phyloP scores from a whole-genome alignment of 2,888 invertebrate genomes.

The Pogonocherus hispidulus region DNA sequence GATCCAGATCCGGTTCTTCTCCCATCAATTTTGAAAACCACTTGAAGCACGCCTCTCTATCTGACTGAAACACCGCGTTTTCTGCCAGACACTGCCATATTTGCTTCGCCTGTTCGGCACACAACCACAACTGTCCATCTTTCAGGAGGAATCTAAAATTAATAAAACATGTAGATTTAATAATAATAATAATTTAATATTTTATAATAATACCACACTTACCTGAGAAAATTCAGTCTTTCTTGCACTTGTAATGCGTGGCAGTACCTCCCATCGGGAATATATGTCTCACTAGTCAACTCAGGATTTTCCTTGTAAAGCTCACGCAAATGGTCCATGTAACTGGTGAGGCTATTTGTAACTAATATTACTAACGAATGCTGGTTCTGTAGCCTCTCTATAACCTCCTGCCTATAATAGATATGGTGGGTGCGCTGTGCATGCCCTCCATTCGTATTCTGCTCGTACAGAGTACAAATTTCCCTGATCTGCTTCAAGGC shows the following conservation, averaged over 20 bases:
- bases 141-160: conserved; percentile 84
- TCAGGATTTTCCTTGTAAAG: conserved; percentile 79
- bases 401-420: conserved; percentile 73
- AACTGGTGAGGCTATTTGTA: conserved; percentile 90
- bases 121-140: conserved; percentile 97
- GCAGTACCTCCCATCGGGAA: conserved; percentile 91
- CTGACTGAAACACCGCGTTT: conserved; percentile 90
- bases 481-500: conserved; percentile 96
- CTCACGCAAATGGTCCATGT: conserved; percentile 88
- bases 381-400: conserved; percentile 91
- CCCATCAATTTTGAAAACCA: conserved; percentile 99
- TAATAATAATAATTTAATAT: neutral
- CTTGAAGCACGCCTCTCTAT: conserved; percentile 96
- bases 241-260: conserved; percentile 95
- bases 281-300: conserved; percentile 83
- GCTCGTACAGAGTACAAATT: conserved; percentile 95
- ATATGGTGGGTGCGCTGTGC: conserved; percentile 72
- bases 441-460: conserved; percentile 75
- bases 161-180: neutral
- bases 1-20: conserved; percentile 96
- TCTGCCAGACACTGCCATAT: conserved; percentile 98
- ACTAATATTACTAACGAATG: conserved; percentile 95
- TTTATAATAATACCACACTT: conserved; percentile 26
- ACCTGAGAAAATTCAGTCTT: conserved; percentile 87
- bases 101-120: conserved; percentile 96